A percentile compares a stretch with the other conserved stretches of the same genome.
Conservation (phyloP, 2,888 invertebrate genomes). For the Eupithecia centaureata region DNA sequence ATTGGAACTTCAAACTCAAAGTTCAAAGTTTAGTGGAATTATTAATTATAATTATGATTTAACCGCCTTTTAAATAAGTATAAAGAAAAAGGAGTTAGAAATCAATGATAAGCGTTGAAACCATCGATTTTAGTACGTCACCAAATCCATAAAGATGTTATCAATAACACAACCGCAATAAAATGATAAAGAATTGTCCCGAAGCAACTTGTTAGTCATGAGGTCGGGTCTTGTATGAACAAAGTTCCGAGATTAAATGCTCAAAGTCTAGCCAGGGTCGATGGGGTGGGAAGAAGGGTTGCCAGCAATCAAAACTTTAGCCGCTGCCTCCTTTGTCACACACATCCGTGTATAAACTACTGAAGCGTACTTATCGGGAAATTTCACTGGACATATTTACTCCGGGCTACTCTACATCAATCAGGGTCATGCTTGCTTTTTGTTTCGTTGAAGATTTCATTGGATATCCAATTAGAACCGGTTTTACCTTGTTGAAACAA, state of each 20-base stretch:
- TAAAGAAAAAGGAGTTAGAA: not conserved
- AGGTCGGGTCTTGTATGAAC: constrained; percentile 46
- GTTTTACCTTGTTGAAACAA: no score
- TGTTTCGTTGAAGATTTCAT: not conserved
- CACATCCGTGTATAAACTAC: constrained; percentile 16
- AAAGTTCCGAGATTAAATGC: constrained; percentile 58
- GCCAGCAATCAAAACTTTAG: constrained; percentile 44
- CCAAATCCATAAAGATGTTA: not conserved
- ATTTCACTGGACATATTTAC: constrained; percentile 20
- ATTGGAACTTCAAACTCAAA: no score
- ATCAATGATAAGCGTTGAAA: not conserved
- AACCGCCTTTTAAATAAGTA: not conserved
- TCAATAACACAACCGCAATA: constrained; percentile 1
- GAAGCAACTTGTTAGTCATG: constrained; percentile 28
- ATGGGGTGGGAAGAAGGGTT: constrained; percentile 8
- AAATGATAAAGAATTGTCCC: constrained; percentile 24
- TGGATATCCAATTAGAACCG: not conserved
- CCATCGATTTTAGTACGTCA: not conserved
- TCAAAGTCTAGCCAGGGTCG: constrained; percentile 43
- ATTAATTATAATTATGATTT: no score
- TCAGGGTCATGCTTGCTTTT: not conserved
- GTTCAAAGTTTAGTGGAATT: not conserved
- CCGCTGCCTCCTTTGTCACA: constrained; percentile 30
- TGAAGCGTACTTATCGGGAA: constrained; percentile 19
- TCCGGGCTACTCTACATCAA: not conserved